These are phyloP conservation scores for Megaustenia siamemsis DNA, from an alignment of 2,888 invertebrate genomes.

Conservation along the genomic window DNA sequence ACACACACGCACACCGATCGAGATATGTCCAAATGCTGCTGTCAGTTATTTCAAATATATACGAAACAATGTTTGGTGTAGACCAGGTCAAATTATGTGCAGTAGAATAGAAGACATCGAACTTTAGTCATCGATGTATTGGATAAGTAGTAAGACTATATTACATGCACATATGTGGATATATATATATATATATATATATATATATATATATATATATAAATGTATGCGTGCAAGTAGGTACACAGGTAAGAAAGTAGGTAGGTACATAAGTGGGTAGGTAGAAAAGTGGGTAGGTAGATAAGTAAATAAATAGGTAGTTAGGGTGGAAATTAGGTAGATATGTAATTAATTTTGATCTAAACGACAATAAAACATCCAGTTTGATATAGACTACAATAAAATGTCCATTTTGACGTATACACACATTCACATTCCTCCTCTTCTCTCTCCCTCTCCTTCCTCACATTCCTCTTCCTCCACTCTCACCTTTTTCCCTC, in stretches of 20 bases:
- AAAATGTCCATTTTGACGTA: not conserved
- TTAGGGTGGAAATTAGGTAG: no score
- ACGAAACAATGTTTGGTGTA: no score
- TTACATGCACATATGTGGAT: not conserved
- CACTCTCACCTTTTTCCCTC: not conserved
- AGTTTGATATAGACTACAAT: not conserved
- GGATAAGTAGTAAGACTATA: not conserved
- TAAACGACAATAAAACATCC: not conserved
- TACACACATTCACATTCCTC: not conserved
- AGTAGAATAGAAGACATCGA: no score
- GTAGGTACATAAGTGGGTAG: not conserved
- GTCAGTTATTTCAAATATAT: no score
- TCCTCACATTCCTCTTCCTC: not conserved
- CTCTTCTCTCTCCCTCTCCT: no score
- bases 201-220: slow-evolving; percentile 24
- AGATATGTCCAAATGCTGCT: no score
- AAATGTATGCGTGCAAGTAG: not conserved
- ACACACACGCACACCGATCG: not conserved
- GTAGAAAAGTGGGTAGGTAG: not conserved
- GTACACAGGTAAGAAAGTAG: not conserved
- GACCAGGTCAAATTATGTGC: no score
- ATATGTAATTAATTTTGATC: not conserved
- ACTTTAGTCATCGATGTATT: no score
- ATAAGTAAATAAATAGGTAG: not conserved
- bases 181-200: not conserved